Conservation (phyloP, 35 echinoderm and acorn worm species). For the Hemicentrotus pulcherrimus region DNA sequence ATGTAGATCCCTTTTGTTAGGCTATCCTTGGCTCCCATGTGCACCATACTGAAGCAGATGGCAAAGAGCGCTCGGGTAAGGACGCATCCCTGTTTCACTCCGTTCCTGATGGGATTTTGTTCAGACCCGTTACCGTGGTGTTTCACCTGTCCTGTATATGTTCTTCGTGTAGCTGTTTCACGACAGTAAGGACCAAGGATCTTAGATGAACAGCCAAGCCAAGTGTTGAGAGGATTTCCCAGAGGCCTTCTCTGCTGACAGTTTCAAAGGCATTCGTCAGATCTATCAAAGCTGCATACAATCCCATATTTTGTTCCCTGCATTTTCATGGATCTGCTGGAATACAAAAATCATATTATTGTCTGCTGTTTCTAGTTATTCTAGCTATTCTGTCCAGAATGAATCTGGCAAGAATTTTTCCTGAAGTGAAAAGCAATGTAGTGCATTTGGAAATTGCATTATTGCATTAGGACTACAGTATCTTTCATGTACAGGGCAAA, state of each 20-base stretch:
- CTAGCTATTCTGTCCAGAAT: not conserved
- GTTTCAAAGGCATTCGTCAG: conserved; percentile 60
- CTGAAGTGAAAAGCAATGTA: not conserved
- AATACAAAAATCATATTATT: conserved; percentile 21
- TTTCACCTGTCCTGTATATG: conserved; percentile 43
- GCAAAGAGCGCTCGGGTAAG: conserved; percentile 34
- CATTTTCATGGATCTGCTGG: conserved; percentile 52
- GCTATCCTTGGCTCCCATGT: not conserved
- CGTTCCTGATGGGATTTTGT: conserved; percentile 36
- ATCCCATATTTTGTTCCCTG: conserved; percentile 29
- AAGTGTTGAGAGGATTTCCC: conserved; percentile 41
- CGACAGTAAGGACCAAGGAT: conserved; percentile 38
- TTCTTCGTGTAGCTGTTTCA: conserved; percentile 50
- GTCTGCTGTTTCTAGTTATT: not conserved
- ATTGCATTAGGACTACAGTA: too few species aligned
- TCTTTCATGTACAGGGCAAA: too few species aligned
- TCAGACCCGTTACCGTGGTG: conserved; percentile 29
- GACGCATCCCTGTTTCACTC: conserved; percentile 66
- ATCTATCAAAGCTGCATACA: conserved; percentile 35
- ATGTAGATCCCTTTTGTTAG: conserved; percentile 55
- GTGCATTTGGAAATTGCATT: too few species aligned
- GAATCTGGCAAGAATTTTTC: not conserved
- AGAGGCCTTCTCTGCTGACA: conserved; percentile 46
- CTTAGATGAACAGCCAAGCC: conserved; percentile 54
- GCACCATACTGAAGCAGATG: conserved; percentile 17